phyloP scores from a whole-genome alignment of 2,113 vertebrate species.

The Malurus alboscapulatus region DNA sequence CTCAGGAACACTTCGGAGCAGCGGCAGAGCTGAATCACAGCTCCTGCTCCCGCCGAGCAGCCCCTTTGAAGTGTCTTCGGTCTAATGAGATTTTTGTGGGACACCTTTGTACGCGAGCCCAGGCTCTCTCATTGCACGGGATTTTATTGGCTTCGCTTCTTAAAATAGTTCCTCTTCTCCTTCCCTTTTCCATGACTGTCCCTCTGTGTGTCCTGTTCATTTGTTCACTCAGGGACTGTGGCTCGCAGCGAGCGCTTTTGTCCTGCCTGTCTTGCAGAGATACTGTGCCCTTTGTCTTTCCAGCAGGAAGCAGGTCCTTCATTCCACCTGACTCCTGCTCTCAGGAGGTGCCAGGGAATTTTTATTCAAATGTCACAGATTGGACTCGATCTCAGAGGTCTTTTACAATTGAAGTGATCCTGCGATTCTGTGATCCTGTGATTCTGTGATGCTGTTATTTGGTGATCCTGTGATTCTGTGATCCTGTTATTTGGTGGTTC shows the following conservation, averaged over 20 bases:
- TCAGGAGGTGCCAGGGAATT: neutral
- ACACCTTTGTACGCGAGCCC: neutral
- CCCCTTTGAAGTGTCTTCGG: neutral
- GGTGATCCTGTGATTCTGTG: no score
- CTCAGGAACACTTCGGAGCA: neutral
- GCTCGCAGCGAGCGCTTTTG: accelerated
- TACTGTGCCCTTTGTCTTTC: neutral
- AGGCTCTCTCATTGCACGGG: neutral
- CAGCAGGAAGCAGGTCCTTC: neutral
- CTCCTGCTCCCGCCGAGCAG: neutral
- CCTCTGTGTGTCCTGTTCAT: neutral
- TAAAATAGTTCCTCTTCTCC: neutral
- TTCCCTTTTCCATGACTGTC: neutral
- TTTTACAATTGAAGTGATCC: neutral
- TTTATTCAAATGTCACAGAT: neutral
- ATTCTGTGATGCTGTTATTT: no score
- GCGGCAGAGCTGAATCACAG: neutral
- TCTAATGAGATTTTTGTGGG: neutral
- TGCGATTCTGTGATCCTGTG: neutral
- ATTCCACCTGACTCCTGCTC: neutral
- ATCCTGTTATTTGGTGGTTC: no score
- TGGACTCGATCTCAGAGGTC: neutral
- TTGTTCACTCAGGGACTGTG: neutral
- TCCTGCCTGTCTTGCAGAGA: neutral
- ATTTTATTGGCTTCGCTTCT: neutral